phyloP scores from a whole-genome alignment of 1,140 invertebrate genomes.

The Drosophila kohkoa region DNA sequence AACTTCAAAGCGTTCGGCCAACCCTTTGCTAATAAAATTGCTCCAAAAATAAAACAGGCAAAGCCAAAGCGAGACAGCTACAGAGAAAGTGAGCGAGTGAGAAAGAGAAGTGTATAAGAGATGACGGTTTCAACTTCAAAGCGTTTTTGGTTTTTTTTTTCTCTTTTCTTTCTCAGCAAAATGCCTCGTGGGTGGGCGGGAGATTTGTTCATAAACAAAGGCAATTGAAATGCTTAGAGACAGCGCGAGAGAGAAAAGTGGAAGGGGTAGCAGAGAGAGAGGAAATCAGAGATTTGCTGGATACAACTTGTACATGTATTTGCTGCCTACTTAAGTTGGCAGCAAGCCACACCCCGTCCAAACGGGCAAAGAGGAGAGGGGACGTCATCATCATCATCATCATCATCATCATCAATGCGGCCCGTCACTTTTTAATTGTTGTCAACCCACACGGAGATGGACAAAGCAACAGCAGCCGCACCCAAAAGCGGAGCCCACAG shows the following conservation, averaged over 20 bases:
- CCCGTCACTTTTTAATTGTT: conserved; percentile 78
- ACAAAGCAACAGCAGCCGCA: conserved; percentile 45
- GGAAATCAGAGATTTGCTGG: conserved; percentile 28
- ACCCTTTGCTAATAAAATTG: conserved; percentile 79
- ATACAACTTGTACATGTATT: conserved; percentile 51
- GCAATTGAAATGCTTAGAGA: conserved; percentile 72
- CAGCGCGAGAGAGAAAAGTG: neutral
- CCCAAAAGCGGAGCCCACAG: conserved; percentile 32
- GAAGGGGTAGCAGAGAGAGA: neutral
- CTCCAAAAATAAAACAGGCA: conserved; percentile 69
- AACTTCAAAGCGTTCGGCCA: conserved; percentile 72
- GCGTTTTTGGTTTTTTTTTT: conserved; percentile 26
- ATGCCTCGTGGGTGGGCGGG: conserved; percentile 16
- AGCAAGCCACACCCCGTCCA: conserved; percentile 12
- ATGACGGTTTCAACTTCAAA: conserved; percentile 66
- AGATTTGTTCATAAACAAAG: conserved; percentile 69
- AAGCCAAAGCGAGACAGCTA: neutral
- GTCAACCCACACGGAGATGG: conserved; percentile 74
- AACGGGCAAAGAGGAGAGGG: neutral
- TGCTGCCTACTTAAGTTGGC: conserved; percentile 76
- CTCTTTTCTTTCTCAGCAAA: conserved; percentile 26
- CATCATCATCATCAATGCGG: conserved; percentile 49
- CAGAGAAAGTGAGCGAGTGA: neutral
- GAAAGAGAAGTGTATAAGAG: conserved; percentile 16
- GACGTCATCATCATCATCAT: no score